Conservation (phyloP, 2,888 invertebrate genomes). For the Lacanobia oleracea region DNA sequence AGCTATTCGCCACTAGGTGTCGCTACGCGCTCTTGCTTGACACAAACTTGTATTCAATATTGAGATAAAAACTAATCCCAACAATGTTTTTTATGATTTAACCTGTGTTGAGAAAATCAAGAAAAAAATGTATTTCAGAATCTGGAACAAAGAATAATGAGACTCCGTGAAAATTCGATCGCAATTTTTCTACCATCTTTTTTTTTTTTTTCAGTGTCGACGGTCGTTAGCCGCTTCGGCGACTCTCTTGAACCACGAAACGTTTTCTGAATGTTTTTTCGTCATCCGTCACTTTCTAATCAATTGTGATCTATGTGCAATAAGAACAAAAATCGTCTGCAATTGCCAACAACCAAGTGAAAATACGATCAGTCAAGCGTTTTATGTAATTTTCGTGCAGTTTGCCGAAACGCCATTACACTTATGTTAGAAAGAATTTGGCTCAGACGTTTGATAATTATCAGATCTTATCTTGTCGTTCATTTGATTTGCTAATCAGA, state of each 20-base stretch:
- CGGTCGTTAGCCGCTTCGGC: slow-evolving; percentile 44
- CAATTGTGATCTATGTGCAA: slow-evolving; percentile 65
- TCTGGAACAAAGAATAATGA: slow-evolving; percentile 19
- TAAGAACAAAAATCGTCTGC: slow-evolving; percentile 52
- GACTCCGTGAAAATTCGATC: slow-evolving; percentile 16
- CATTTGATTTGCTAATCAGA: background rate
- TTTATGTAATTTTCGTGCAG: slow-evolving; percentile 49
- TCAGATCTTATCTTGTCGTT: background rate
- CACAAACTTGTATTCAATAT: background rate
- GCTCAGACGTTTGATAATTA: background rate
- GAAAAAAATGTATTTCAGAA: slow-evolving; percentile 7
- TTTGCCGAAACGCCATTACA: slow-evolving; percentile 33
- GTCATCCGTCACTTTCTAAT: slow-evolving; percentile 64
- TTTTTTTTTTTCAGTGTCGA: slow-evolving; percentile 31
- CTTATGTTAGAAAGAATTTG: slow-evolving; percentile 3
- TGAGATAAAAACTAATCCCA: background rate
- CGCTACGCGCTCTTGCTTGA: slow-evolving; percentile 33
- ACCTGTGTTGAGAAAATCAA: background rate
- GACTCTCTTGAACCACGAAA: slow-evolving; percentile 42
- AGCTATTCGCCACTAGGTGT: slow-evolving; percentile 62
- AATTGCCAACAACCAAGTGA: slow-evolving; percentile 52
- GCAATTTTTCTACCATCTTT: slow-evolving; percentile 7
- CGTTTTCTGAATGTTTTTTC: slow-evolving; percentile 58
- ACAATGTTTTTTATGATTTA: background rate
- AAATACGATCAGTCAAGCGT: slow-evolving; percentile 61